phyloP scores from a whole-genome alignment of 2,113 vertebrate genomes.

The Platanista minor region DNA sequence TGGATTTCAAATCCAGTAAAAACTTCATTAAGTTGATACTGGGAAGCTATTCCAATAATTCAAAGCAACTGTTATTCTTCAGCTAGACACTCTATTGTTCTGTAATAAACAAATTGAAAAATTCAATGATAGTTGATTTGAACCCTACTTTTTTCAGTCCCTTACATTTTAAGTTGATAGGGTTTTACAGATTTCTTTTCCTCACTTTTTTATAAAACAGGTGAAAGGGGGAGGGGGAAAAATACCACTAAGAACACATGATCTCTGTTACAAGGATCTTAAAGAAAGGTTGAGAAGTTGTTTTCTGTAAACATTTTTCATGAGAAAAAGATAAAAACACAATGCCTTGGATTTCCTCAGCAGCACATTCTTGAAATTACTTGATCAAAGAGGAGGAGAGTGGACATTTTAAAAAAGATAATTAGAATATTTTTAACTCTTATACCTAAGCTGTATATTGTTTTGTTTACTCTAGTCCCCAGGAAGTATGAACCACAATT shows the following conservation, averaged over 20 bases:
- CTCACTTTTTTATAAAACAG: not conserved
- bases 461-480: not conserved
- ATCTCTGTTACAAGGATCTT: not conserved
- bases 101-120: constrained; percentile 47
- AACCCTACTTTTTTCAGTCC: not conserved
- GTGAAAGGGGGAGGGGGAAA: not conserved
- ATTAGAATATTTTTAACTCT: constrained; percentile 15
- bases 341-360: constrained; percentile 4
- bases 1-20: constrained; percentile 60
- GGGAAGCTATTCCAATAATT: constrained; percentile 35
- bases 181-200: not conserved
- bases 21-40: constrained; percentile 56
- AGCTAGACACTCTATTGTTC: constrained; percentile 9
- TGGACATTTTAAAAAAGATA: not conserved
- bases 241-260: not conserved
- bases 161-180: constrained; percentile 25
- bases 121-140: not conserved
- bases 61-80: constrained; percentile 59
- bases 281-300: not conserved
- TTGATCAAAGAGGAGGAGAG: not conserved
- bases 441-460: not conserved
- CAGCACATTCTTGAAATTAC: not conserved
- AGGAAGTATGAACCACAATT: not conserved
- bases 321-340: constrained; percentile 5
- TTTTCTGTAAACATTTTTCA: constrained; percentile 15